A percentile compares a stretch with the other conserved stretches of the same genome.
Conservation (phyloP, 2,797 vertebrate species). For the Siniperca scherzeri region DNA sequence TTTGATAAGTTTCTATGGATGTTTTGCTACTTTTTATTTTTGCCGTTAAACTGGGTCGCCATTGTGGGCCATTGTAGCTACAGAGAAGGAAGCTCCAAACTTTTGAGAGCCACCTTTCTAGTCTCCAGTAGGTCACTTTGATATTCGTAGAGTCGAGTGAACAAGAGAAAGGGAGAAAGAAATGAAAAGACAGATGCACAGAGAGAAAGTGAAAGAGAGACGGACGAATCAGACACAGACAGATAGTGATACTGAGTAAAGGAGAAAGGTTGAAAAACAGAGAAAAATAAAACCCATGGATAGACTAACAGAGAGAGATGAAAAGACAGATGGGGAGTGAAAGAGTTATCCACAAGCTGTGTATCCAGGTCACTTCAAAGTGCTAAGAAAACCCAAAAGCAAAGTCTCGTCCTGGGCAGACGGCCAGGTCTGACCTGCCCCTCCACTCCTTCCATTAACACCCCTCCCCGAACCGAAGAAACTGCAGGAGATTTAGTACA, state of each 20-base stretch:
- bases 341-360: conserved; percentile 34
- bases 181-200: not conserved
- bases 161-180: not conserved
- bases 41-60: too few relatives aligned
- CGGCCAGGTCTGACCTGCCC: conserved; percentile 59
- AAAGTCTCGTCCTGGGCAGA: conserved; percentile 61
- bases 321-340: conserved; percentile 43
- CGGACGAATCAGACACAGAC: conserved; percentile 13
- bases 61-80: too few relatives aligned
- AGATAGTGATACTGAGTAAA: conserved; percentile 32
- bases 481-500: conserved; percentile 71
- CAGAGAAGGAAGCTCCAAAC: not conserved
- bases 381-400: conserved; percentile 50
- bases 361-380: conserved; percentile 56
- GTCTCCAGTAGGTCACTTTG: not conserved
- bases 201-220: conserved; percentile 8
- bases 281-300: conserved; percentile 16
- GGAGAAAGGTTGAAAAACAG: conserved; percentile 32
- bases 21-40: not conserved
- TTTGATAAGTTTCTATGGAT: not conserved
- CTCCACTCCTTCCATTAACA: conserved; percentile 56
- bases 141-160: not conserved
- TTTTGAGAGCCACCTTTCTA: not conserved
- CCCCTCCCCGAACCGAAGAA: conserved; percentile 27
- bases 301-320: conserved; percentile 28